Percentiles rank a stretch among this genome's conserved stretches.
phyloP scores from a whole-genome alignment of 1,140 invertebrate species.

The Drosophila rufa region DNA sequence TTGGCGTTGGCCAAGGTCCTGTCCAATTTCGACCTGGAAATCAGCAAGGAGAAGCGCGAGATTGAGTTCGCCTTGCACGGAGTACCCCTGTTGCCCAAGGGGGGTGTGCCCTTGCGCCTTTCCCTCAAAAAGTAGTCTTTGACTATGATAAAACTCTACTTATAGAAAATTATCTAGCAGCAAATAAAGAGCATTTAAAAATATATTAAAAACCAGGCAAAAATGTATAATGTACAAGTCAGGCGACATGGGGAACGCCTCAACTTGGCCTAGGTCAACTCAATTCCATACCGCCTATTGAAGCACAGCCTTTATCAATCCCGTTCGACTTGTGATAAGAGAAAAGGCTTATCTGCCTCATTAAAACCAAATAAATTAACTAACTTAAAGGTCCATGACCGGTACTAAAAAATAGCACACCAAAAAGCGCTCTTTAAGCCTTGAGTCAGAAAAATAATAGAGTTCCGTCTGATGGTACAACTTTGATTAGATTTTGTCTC shows the following conservation, averaged over 20 bases:
- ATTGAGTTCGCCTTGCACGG: constrained; percentile 57
- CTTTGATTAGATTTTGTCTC: too few relatives aligned
- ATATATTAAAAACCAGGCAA: not conserved
- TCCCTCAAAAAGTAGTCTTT: constrained; percentile 32
- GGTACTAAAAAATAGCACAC: too few relatives aligned
- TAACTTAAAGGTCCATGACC: not conserved
- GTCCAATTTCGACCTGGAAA: constrained; percentile 62
- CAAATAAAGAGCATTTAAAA: constrained; percentile 4
- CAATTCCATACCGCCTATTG: too few relatives aligned
- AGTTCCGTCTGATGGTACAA: too few relatives aligned
- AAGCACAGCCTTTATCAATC: not conserved
- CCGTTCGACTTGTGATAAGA: not conserved
- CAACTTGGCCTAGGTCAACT: not conserved
- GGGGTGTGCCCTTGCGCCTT: constrained; percentile 47
- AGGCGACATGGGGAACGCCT: not conserved
- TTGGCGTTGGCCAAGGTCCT: constrained; percentile 71
- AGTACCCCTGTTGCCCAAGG: constrained; percentile 46
- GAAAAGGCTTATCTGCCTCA: not conserved
- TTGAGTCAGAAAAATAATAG: too few relatives aligned
- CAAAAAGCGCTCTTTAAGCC: too few relatives aligned
- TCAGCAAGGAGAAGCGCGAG: constrained; percentile 31
- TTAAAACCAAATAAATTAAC: not conserved
- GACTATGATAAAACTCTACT: not conserved
- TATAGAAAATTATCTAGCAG: not conserved
- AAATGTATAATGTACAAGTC: not conserved